A percentile compares a stretch with the other conserved stretches of the same genome.
phyloP scores from a whole-genome alignment of 2,797 vertebrate genomes.

The Okamejei kenojei region DNA sequence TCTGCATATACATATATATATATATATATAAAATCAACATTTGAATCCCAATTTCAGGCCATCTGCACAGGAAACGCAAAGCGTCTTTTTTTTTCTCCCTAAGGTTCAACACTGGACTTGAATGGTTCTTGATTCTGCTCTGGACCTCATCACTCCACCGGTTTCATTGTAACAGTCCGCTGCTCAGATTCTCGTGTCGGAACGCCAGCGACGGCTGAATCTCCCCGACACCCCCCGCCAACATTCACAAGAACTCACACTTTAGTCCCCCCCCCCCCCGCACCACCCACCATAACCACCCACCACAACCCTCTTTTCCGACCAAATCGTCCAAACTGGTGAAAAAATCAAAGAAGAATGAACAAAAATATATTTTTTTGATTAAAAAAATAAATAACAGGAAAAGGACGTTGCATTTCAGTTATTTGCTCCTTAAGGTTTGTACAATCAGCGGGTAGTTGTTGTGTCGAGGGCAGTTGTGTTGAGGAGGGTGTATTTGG shows the following conservation, averaged over 20 bases:
- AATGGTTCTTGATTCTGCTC: constrained; percentile 24
- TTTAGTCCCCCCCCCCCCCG: neutral
- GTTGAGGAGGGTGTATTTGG: neutral
- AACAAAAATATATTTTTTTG: neutral
- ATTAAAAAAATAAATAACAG: neutral
- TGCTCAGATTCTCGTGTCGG: neutral
- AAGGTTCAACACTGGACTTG: constrained; percentile 31
- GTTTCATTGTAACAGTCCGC: constrained; percentile 22
- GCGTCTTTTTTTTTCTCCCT: neutral
- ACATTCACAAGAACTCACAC: too few relatives aligned
- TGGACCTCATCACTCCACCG: constrained; percentile 7
- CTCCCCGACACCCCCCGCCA: neutral
- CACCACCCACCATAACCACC: too few relatives aligned
- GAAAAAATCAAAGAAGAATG: neutral
- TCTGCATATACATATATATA: too few relatives aligned
- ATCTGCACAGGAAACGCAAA: constrained; percentile 34
- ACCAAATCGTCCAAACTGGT: too few relatives aligned
- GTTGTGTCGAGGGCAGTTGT: too few relatives aligned
- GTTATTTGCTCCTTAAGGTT: neutral
- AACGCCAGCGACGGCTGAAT: neutral
- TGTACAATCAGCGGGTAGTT: neutral
- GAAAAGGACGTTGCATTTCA: neutral
- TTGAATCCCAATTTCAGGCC: constrained; percentile 12
- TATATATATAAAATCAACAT: neutral
- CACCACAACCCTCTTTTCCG: too few relatives aligned